Base-by-base conservation (phyloP, 2,888 invertebrate species). In the Odontocolon sp. region DNA sequence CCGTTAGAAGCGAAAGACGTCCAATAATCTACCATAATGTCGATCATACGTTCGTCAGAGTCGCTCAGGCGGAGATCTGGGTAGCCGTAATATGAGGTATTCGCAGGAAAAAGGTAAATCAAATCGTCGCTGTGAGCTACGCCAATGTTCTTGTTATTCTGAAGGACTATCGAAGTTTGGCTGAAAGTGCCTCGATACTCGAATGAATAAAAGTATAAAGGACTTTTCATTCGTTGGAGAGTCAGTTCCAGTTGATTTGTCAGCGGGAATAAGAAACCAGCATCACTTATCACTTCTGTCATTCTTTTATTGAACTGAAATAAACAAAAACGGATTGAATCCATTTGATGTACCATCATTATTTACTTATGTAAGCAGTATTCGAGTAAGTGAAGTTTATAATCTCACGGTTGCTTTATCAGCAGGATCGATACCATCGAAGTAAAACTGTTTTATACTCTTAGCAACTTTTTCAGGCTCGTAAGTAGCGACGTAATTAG, bases 91-190 rank as follows among this genome's bases (percentile, higher is more conserved):
- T 8, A 0, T 2, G 21, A 45, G 1, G 33, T 31, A n/a, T 75
- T 38, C 3, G 70, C 33, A 6, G 85, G 84, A 81, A 92, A 92
- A 28, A 92, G 75, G 78, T 92, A 91, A 33, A 91, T 87, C 1
- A 92, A 81, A 54, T 92, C 92, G 76, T 92, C 92, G 0, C 91
- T 91, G 78, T 92, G 92, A 47, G 91, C 89, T 1, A 91, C 90
- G 4, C 92, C 82, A 21, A 80, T 14, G 8, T 78, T 59, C 0
- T 14, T 11, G 33, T 78, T 68, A 8, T 54, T 38, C 0, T 63
- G 52, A 4, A 42, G 14, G 0, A 61, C 1, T 3, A 2, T 9
- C 8, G 59, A 36, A 18, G 80, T 67, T 6, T 42, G 8, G 36
- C 81, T 82, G 18, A 69, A 66, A 0, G 66, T 64, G 4, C 82